Conservation (phyloP, 2,797 vertebrate genomes). For the Meriones psammophilus region DNA sequence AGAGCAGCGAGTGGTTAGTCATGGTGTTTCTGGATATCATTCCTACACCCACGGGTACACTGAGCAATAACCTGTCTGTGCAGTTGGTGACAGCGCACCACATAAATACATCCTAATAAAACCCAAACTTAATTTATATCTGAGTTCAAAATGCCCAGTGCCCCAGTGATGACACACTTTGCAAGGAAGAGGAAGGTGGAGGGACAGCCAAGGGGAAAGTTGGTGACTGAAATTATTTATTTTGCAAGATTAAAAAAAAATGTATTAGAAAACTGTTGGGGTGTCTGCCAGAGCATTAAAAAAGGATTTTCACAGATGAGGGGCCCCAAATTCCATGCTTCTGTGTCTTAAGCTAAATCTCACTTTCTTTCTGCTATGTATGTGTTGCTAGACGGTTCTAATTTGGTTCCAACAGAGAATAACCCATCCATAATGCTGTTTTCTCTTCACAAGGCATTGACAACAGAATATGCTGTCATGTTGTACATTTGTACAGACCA, state of each 20-base stretch:
- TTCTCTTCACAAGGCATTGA: slow-evolving; percentile 14
- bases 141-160: background rate
- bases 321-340: background rate
- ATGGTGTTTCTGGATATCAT: slow-evolving; percentile 34
- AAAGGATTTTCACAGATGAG: background rate
- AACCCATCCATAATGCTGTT: background rate
- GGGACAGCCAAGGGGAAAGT: background rate
- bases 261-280: background rate
- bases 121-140: slow-evolving; percentile 10
- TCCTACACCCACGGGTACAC: background rate
- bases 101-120: background rate
- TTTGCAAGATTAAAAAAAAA: slow-evolving; percentile 38
- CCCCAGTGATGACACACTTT: background rate
- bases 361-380: background rate
- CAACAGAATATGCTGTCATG: background rate
- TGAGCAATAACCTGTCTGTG: background rate
- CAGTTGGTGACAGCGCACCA: background rate
- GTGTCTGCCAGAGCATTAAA: background rate
- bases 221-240: background rate
- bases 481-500: background rate
- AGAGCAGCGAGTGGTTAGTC: slow-evolving; percentile 37
- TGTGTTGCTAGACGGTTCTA: slow-evolving; percentile 7
- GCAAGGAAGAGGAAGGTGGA: background rate
- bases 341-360: background rate
- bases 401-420: background rate